Evolutionary conservation across 2,113 vertebrate genomes (phyloP).

Genomic region (Leptosomus discolor): DNA sequence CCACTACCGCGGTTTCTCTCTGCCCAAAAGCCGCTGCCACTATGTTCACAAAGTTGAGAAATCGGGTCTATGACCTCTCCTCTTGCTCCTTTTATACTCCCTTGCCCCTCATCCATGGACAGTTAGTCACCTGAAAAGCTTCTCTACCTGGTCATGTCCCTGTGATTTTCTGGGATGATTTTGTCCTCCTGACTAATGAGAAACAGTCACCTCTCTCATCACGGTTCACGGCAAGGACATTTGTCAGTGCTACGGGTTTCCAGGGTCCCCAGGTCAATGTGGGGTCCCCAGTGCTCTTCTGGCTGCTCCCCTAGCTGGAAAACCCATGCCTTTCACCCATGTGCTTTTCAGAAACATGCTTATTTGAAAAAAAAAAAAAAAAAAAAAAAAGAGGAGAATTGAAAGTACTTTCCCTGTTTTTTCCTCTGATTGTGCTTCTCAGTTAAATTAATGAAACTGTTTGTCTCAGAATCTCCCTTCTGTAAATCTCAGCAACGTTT

Average conservation of each 20-base stretch:
- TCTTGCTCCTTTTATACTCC: background rate
- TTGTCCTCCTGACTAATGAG: background rate
- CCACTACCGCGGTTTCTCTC: background rate
- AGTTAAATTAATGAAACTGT: background rate
- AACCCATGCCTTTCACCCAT: background rate
- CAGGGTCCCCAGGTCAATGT: background rate
- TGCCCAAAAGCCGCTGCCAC: background rate
- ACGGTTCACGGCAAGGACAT: background rate
- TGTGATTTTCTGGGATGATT: background rate
- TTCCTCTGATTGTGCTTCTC: background rate
- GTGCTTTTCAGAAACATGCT: background rate
- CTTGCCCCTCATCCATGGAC: background rate
- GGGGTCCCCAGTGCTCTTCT: background rate
- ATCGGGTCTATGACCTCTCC: rapidly evolving
- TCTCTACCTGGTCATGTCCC: background rate
- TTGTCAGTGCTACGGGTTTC: background rate
- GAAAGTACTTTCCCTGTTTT: background rate
- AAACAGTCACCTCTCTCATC: background rate
- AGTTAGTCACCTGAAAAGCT: background rate
- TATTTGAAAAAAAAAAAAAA: background rate
- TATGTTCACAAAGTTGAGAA: background rate
- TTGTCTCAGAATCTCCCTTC: slow-evolving; percentile 15
- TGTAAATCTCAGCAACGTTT: background rate
- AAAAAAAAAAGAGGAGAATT: background rate
- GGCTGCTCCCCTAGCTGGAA: background rate